Evolutionary conservation across 2,888 invertebrate species (phyloP), one percentile per base, ranked within the genome.

Genomic region (Acanthosoma haemorrhoidale): DNA sequence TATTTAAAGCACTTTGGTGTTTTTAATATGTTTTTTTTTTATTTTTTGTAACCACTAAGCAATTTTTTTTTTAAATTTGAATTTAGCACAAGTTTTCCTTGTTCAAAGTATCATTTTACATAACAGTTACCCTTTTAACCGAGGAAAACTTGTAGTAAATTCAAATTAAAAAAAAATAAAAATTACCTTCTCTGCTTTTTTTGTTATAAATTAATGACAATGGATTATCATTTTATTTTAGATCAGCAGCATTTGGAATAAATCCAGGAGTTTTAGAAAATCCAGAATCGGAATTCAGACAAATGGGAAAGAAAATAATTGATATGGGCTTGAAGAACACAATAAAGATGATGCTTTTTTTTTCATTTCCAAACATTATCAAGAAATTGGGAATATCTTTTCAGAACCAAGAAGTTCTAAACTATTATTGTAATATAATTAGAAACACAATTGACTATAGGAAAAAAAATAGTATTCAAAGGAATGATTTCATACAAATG

Each of bases 171-270:
- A n/a, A n/a, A n/a, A n/a, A n/a, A n/a, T n/a, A n/a, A n/a, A n/a
- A n/a, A n/a, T n/a, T n/a, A n/a, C n/a, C n/a, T n/a, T n/a, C n/a
- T n/a, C n/a, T n/a, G n/a, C n/a, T n/a, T n/a, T n/a, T n/a, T n/a
- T n/a, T n/a, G n/a, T n/a, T n/a, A n/a, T n/a, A n/a, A n/a, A n/a
- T n/a, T n/a, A n/a, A n/a, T n/a, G n/a, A n/a, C n/a, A n/a, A n/a
- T n/a, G n/a, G n/a, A n/a, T n/a, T n/a, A n/a, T n/a, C n/a, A n/a
- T n/a, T 59, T 59, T 1, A 36, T 68, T 68, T 36, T 31, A 69
- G 69, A 18, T 69, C 69, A 13, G 60, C 41, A 32, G 69, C 41
- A n/a, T 69, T 69, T 69, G 69, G 69, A 25, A 69, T 69, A 29
- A 43, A 69, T 31, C 60, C 69, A 11, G 32, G 43, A 18, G 60